Evolutionary conservation across 2,888 invertebrate genomes (phyloP).

Genomic region (Eurytoma adleriae): DNA sequence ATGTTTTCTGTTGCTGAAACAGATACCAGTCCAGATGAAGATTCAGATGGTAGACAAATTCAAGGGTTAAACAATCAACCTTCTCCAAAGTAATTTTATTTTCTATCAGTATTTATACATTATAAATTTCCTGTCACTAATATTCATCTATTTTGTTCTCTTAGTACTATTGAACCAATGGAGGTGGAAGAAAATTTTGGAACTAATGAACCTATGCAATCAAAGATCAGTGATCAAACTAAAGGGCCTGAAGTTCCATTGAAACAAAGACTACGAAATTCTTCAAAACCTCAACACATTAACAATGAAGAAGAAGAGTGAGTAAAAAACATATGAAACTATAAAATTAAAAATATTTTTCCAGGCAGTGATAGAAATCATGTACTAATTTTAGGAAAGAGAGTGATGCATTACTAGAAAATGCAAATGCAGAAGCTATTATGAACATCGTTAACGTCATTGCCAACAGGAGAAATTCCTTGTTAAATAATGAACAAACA

Average conservation of each 20-base stretch:
- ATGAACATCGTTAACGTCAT: constrained; percentile 70
- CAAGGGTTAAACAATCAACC: constrained; percentile 32
- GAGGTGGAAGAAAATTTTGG: background rate
- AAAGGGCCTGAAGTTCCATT: constrained; percentile 64
- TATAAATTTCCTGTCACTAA: background rate
- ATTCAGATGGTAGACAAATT: constrained; percentile 59
- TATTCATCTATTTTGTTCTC: background rate
- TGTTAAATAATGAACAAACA: constrained; percentile 21
- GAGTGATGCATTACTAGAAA: constrained; percentile 64
- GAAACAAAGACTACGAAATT: constrained; percentile 70
- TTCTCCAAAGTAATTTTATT: constrained; percentile 23
- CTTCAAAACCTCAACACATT: constrained; percentile 64
- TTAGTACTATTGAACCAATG: background rate
- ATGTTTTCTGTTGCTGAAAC: constrained; percentile 69
- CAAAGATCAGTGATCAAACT: constrained; percentile 33
- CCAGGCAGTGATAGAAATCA: too few relatives aligned
- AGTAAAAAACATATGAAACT: background rate
- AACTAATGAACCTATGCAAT: constrained; percentile 9
- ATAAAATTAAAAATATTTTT: constrained; percentile 2
- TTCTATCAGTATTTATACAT: background rate
- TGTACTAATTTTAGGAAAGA: constrained; percentile 55
- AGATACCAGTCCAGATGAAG: constrained; percentile 70
- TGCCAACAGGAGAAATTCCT: constrained; percentile 61
- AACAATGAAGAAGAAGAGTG: constrained; percentile 62
- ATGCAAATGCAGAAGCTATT: constrained; percentile 73